Base-by-base conservation (phyloP, 2,797 vertebrate genomes). In the Eutrigla gurnardus region DNA sequence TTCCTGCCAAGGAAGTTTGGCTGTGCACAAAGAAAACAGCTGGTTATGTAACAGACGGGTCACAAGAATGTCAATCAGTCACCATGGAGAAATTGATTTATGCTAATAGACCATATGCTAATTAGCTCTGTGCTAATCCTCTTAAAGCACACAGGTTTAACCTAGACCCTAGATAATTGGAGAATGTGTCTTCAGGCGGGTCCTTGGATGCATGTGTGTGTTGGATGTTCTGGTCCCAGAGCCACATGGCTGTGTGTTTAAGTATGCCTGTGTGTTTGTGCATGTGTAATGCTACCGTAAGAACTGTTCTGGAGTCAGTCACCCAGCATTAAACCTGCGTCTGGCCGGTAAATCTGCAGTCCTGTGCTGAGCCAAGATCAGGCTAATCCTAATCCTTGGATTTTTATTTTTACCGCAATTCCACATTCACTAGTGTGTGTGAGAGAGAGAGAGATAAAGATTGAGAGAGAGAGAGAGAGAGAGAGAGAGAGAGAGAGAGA, bases 71-170 rank as follows among this genome's bases (percentile, higher is more conserved):
- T 80, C 78, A 77, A 43, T 71, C 47, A 84, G 61, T 67, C 61
- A 73, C 62, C 59, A 53, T 5, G 66, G 65, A 58, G 75, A 81
- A 77, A 73, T 66, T 49, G 15, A 13, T 65, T 84, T 77, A 86
- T 86, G 79, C 43, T 79, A 72, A 84, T 81, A 25, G 47, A 10
- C 6, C 8, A n/a, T 46, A 80, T 82, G 67, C 74, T 80, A 82
- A 80, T 82, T 63, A 62, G 61, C 33, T 53, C 37, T 7, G 75
- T 63, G 63, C 39, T 84, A 82, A 88, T 82, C 77, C 64, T 12
- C 32, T 76, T 49, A 14, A 46, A 71, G 50, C 65, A 55, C 71
- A 32, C 9, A 42, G 50, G 14, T 10, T 81, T 69, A 77, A 80
- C 80, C 73, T 15, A 32, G 36, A 73, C 60, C 50, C 3, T 10